Base-by-base conservation (phyloP, 2,113 vertebrate species). In the Marcusenius ussheri region DNA sequence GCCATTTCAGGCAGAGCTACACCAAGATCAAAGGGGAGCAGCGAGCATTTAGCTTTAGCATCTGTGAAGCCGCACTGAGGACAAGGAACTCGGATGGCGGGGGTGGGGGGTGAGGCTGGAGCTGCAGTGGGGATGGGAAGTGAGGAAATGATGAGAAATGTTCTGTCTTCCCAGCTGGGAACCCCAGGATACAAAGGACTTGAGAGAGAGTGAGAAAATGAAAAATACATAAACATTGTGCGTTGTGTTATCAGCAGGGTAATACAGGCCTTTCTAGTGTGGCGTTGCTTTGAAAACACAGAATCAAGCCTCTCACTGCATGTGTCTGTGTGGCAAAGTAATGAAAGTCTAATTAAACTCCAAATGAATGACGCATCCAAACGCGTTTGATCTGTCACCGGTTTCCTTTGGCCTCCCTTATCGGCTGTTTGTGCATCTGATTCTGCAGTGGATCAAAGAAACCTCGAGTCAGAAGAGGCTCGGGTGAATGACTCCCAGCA, bases 361-460 rank as follows among this genome's bases (percentile, higher is more conserved):
- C 39, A 86, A 51, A 86, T 24, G 84, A 49, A 51, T 15, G 24
- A 86, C 8, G 24, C 84, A 49, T 86, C 24, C 47, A n/a, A 3
- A 49, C 47, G 24, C 21, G 9, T 50, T 86, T 86, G 45, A 86
- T 86, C 21, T 50, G 19, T 85, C 46, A 51, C 11, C 27, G 6
- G 49, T 86, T 51, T 86, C 84, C 46, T 56, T 27, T 13, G 21
- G 83, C 19, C 24, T 85, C 19, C 46, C 21, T 51, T 50, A 86
- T 86, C 84, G 3, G 11, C 19, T 50, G 45, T 86, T 86, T 86
- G 21, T 51, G 45, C 11, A 3, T 90, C 92, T 91, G 90, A 90
- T 89, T 49, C 49, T 5, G n/a, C 17, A 45, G 17, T 42, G 42
- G 39, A 84, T 84, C 39, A 84, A 45, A 84, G 80, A 84, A 84